Evolutionary conservation across 2,797 vertebrate genomes (phyloP).

Genomic region (Sebastes kiyomatsui): DNA sequence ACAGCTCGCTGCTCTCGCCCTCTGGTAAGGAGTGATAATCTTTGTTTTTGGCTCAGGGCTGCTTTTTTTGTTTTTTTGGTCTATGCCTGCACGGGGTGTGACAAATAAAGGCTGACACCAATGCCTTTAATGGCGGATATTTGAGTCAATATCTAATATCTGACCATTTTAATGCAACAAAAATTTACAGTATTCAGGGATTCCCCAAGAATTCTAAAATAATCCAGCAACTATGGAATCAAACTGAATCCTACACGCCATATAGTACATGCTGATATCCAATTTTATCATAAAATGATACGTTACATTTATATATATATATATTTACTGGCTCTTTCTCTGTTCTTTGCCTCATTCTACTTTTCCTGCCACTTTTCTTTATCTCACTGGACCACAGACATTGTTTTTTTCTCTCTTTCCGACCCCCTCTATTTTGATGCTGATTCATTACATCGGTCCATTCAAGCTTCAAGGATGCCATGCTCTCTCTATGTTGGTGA

Average conservation of each 20-base stretch:
- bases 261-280: background rate
- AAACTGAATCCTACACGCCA: background rate
- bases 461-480: constrained; percentile 10
- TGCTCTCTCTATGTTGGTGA: constrained; percentile 27
- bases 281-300: background rate
- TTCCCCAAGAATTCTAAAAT: background rate
- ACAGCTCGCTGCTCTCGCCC: constrained; percentile 40
- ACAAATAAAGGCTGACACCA: constrained; percentile 9
- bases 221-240: background rate
- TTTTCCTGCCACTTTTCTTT: background rate
- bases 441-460: constrained; percentile 22
- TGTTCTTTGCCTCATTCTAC: background rate
- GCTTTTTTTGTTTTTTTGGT: constrained; percentile 35
- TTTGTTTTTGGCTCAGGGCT: constrained; percentile 63
- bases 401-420: background rate
- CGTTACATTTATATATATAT: background rate
- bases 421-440: background rate
- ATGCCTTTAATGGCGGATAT: background rate
- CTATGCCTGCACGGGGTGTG: background rate
- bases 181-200: background rate
- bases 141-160: background rate
- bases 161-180: background rate
- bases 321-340: background rate
- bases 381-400: background rate
- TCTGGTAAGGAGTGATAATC: constrained; percentile 63